Evolutionary conservation across 1,140 invertebrate genomes (phyloP).

Genomic region (Homalodisca vitripennis): DNA sequence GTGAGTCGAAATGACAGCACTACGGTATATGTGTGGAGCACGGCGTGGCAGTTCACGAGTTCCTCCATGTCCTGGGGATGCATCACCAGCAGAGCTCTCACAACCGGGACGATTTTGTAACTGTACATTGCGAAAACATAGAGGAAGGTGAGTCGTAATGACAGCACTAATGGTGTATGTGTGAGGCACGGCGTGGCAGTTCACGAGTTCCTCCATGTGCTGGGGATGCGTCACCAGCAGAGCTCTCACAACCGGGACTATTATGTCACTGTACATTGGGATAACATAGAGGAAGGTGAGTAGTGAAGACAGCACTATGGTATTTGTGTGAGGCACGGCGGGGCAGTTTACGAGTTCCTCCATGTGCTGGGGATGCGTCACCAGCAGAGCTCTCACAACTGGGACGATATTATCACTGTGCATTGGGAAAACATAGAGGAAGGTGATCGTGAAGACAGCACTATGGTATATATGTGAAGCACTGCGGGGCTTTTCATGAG

Average conservation of each 20-base stretch:
- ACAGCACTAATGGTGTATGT: conserved; percentile 56
- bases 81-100: conserved; percentile 66
- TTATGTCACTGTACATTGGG: conserved; percentile 59
- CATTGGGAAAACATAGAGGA: conserved; percentile 61
- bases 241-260: conserved; percentile 64
- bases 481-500: conserved; percentile 63
- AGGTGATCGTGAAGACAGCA: conserved; percentile 61
- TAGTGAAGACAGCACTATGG: conserved; percentile 59
- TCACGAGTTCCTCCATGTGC: conserved; percentile 64
- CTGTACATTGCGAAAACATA: conserved; percentile 63
- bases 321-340: conserved; percentile 57
- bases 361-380: conserved; percentile 66
- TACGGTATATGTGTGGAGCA: conserved; percentile 55
- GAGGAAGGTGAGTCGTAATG: conserved; percentile 58
- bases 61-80: conserved; percentile 65
- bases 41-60: conserved; percentile 63
- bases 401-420: conserved; percentile 63
- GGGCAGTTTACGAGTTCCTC: conserved; percentile 64
- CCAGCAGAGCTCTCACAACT: conserved; percentile 65
- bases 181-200: conserved; percentile 59
- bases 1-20: conserved; percentile 60
- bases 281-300: conserved; percentile 60
- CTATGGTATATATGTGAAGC: conserved; percentile 54
- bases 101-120: conserved; percentile 64
- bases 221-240: conserved; percentile 69